phyloP scores from a whole-genome alignment of 2,113 vertebrate genomes.

The Verasper variegatus region DNA sequence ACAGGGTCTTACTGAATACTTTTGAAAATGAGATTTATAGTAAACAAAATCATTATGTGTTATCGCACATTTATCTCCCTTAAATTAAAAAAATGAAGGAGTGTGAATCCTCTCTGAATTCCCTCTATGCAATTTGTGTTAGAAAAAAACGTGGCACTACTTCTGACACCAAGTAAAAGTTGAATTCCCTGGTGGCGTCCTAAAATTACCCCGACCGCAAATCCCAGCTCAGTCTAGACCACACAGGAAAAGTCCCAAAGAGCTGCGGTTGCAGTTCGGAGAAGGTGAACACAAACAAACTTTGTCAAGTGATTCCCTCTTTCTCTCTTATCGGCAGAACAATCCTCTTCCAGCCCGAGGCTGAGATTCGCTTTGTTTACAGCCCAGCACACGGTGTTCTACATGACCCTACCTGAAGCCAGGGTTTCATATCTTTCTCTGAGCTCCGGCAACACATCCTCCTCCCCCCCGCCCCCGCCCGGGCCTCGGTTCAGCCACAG shows the following conservation, averaged over 20 bases:
- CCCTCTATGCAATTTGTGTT: background rate
- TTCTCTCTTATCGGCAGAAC: constrained; percentile 22
- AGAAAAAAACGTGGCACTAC: background rate
- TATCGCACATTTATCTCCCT: too few species aligned
- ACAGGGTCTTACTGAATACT: too few species aligned
- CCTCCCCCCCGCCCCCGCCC: constrained; percentile 1
- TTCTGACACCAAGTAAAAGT: background rate
- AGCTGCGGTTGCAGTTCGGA: constrained; percentile 44
- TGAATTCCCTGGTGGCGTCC: constrained; percentile 2
- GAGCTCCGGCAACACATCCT: constrained; percentile 15
- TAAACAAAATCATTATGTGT: too few species aligned
- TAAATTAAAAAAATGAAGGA: background rate
- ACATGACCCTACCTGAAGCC: constrained; percentile 65
- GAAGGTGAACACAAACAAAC: constrained; percentile 65
- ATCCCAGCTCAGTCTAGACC: constrained; percentile 60
- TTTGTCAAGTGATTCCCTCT: constrained; percentile 50
- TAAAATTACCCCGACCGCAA: constrained; percentile 53
- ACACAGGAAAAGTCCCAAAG: constrained; percentile 50
- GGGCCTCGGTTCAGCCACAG: constrained; percentile 48
- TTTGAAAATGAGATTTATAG: too few species aligned
- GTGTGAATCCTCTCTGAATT: background rate
- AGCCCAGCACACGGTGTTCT: constrained; percentile 43
- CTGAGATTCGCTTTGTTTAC: constrained; percentile 63
- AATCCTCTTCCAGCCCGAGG: constrained; percentile 55
- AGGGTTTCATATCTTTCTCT: constrained; percentile 59